These are phyloP conservation scores for Pongo abelii DNA, from an alignment of 2,113 vertebrate genomes.

Conservation along the genomic window DNA sequence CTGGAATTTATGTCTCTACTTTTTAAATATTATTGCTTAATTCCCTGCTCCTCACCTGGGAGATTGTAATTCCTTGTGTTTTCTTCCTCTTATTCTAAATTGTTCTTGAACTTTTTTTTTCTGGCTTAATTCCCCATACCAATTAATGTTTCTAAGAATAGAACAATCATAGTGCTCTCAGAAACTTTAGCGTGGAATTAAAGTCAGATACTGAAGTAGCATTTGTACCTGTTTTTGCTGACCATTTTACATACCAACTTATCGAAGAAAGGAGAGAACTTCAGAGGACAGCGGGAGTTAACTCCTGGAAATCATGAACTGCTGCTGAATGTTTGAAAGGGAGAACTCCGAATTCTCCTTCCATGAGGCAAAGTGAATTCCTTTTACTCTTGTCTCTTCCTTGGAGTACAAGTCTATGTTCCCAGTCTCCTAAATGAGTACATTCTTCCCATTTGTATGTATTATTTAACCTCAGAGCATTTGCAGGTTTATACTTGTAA, in stretches of 20 bases:
- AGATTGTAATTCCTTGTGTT: not conserved
- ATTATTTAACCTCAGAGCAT: slow-evolving; percentile 14
- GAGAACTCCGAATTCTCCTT: not conserved
- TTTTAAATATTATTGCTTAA: not conserved
- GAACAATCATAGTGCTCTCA: not conserved
- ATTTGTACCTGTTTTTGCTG: not conserved
- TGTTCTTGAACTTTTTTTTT: slow-evolving; percentile 7
- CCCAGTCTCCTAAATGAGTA: not conserved
- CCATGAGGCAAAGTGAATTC: not conserved
- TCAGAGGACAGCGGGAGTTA: not conserved
- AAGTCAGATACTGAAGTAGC: not conserved
- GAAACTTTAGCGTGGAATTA: not conserved
- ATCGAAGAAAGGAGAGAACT: not conserved
- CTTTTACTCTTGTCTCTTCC: not conserved
- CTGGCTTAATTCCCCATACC: not conserved
- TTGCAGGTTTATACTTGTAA: not conserved
- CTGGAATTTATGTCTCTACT: not conserved
- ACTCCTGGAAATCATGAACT: not conserved
- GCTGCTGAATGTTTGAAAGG: not conserved
- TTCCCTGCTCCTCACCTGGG: not conserved
- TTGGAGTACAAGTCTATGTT: not conserved
- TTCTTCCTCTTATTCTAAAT: not conserved
- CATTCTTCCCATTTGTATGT: not conserved
- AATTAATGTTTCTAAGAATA: not conserved
- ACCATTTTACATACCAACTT: not conserved